These are phyloP conservation scores for Telmatherina bonti DNA, from an alignment of 2,797 vertebrate genomes.

Conservation along the genomic window DNA sequence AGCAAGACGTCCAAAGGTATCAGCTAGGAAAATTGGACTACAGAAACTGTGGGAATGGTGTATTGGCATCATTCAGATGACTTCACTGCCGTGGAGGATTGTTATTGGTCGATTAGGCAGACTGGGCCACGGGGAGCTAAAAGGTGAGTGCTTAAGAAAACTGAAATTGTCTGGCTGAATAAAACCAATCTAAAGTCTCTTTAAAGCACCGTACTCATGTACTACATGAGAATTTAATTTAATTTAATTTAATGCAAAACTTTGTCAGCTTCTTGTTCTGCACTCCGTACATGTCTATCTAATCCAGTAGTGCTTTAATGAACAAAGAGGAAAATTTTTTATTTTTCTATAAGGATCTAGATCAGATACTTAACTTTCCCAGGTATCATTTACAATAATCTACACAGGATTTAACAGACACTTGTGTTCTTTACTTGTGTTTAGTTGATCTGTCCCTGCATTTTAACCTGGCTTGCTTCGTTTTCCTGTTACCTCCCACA, in stretches of 20 bases:
- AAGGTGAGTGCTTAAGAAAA: conserved; percentile 82
- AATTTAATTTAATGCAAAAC: neutral
- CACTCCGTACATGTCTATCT: no score
- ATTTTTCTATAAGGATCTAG: neutral
- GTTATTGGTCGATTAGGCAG: conserved; percentile 96
- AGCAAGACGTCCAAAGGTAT: conserved; percentile 91
- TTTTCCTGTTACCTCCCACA: conserved; percentile 2
- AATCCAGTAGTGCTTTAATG: no score
- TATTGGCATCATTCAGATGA: conserved; percentile 96
- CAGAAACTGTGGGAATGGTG: conserved; percentile 99
- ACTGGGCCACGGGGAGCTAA: conserved; percentile 94
- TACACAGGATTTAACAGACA: no score
- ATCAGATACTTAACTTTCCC: neutral
- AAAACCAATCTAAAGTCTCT: neutral
- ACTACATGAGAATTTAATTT: no score
- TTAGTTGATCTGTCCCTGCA: no score
- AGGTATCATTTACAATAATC: neutral
- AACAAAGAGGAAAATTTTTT: no score
- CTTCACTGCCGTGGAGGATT: conserved; percentile 96
- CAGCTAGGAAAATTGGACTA: conserved; percentile 93
- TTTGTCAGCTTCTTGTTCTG: neutral
- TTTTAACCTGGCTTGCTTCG: no score
- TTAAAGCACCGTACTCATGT: neutral
- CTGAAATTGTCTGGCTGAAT: neutral
- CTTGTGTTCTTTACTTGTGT: no score